Base-by-base conservation (phyloP, 1,140 invertebrate species). In the Holotrichia oblita region DNA sequence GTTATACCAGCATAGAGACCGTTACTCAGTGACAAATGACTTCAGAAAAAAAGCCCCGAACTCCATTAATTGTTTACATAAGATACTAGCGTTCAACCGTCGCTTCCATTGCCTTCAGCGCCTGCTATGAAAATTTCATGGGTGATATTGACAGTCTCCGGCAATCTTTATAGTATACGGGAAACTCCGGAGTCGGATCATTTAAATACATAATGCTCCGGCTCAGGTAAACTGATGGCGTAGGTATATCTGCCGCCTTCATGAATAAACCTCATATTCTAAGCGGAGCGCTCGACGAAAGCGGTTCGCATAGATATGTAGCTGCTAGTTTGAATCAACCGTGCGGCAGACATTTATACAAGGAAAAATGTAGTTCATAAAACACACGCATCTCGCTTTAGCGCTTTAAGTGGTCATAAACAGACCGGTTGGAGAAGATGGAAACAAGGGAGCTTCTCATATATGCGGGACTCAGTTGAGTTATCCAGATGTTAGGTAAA, bases 251-350 rank as follows among this genome's bases (percentile, higher is more conserved):
- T 27, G 22, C 20, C 61, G 61, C 22, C 61, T 69, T 69, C 61
- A 69, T 69, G 61, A 69, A 69, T 69, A 69, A 69, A 69, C 20
- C 61, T 69, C 61, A 69, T 69, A 69, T 69, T 69, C 61, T 9
- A 10, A 10, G 20, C 61, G 61, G 61, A 8, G 9, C 59, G 20
- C 59, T 64, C 3, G 14, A 17, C 14, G 59, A 64, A 22, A 10
- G 59, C 59, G 59, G 22, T 14, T 69, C 12, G 22, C 8, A 7
- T 12, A 17, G n/a, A 17, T 48, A 48, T 4, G 27, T 10, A 69
- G 61, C 61, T 69, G 12, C 22, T 69, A 12, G 8, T 48, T 48
- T 48, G 10, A 48, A 10, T 10, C 44, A 4, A 14, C 20, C 8
- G 22, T n/a, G 61, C 12, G 61, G 9, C 61, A 6, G 22, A 22